phyloP scores from a whole-genome alignment of 2,888 invertebrate genomes.

The Hydrotaea cyrtoneurina region DNA sequence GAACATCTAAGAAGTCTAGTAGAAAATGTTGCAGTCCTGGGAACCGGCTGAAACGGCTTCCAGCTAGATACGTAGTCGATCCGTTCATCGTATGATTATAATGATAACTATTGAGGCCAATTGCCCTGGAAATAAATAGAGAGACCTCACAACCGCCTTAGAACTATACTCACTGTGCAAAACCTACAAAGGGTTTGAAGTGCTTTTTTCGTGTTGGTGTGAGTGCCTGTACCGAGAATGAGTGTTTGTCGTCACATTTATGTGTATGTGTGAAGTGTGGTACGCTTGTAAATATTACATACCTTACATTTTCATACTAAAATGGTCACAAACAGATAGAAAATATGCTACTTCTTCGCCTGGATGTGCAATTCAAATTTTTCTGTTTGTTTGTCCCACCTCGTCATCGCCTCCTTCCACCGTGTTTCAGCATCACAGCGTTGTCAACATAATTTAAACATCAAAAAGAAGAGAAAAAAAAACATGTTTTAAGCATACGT shows the following conservation, averaged over 20 bases:
- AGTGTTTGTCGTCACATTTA: neutral
- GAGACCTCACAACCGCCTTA: no score
- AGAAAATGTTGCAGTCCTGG: no score
- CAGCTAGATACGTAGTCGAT: no score
- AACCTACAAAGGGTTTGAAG: neutral
- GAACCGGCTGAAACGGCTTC: no score
- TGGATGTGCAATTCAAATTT: conserved; percentile 42
- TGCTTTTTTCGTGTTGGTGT: no score
- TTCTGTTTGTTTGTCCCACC: neutral
- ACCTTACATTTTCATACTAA: conserved; percentile 28
- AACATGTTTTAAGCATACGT: conserved; percentile 63
- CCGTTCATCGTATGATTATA: no score
- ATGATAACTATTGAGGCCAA: no score
- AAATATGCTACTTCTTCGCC: conserved; percentile 59
- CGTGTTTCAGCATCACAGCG: conserved; percentile 32
- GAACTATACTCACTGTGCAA: neutral
- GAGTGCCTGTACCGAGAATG: no score
- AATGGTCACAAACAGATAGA: conserved; percentile 49
- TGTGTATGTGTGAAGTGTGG: neutral
- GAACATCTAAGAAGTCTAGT: no score
- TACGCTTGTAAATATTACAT: conserved; percentile 3
- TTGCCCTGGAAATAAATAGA: no score
- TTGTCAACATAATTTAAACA: conserved; percentile 75
- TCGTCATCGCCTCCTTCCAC: neutral
- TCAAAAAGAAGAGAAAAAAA: no score